Evolutionary conservation across 2,797 vertebrate genomes (phyloP).

Genomic region (Alcedo quadribrachys): DNA sequence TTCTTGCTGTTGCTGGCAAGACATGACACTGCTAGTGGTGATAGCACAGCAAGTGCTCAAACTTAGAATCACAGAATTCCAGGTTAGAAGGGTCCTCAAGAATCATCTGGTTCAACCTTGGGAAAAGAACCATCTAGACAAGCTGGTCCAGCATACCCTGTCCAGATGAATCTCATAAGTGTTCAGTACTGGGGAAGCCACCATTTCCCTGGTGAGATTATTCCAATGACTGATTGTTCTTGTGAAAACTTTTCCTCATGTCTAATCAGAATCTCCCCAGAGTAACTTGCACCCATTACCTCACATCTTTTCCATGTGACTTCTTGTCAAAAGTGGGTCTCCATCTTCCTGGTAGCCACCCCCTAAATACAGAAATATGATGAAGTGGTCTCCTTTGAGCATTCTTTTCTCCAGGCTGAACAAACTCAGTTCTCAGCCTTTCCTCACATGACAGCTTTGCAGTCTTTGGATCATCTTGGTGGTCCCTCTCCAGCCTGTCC

Average conservation of each 20-base stretch:
- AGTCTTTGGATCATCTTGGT: background rate
- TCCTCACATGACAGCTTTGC: background rate
- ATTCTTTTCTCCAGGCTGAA: background rate
- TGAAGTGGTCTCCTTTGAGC: background rate
- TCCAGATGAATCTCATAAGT: background rate
- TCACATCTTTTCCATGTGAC: background rate
- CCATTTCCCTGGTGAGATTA: background rate
- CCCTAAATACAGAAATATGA: background rate
- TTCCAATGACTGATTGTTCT: background rate
- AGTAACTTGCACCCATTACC: background rate
- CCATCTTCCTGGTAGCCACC: background rate
- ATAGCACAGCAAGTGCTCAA: background rate
- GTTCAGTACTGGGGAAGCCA: background rate
- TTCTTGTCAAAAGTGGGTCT: background rate
- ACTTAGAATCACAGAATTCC: background rate
- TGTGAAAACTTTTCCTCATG: background rate
- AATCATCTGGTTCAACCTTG: background rate
- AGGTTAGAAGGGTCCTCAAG: background rate
- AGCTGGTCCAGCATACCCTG: background rate
- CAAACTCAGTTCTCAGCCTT: background rate
- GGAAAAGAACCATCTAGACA: background rate
- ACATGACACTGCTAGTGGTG: fast-evolving
- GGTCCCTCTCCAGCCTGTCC: background rate
- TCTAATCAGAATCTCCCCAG: background rate
- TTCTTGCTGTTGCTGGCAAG: background rate